phyloP scores from a whole-genome alignment of 2,888 invertebrate genomes.

The Leucoma salicis region DNA sequence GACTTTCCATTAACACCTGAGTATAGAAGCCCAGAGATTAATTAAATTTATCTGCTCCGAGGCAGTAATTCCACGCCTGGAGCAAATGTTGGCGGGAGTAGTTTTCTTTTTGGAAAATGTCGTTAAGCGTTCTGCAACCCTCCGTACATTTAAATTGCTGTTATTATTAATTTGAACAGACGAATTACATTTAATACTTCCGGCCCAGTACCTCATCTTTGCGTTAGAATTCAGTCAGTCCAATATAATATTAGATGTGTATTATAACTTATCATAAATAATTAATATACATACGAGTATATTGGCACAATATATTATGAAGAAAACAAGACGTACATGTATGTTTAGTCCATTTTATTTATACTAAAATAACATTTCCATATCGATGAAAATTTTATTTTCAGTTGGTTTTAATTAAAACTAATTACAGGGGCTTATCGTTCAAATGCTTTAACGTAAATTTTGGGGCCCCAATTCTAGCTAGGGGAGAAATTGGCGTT shows the following conservation, averaged over 20 bases:
- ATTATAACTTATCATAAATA: too few relatives aligned
- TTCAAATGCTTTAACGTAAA: conserved; percentile 58
- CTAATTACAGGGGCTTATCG: conserved; percentile 67
- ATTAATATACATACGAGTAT: too few relatives aligned
- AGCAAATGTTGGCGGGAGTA: conserved; percentile 36
- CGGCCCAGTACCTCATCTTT: too few relatives aligned
- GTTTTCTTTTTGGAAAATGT: conserved; percentile 20
- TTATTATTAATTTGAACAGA: too few relatives aligned
- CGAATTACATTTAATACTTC: too few relatives aligned
- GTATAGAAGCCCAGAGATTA: conserved; percentile 66
- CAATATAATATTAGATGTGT: too few relatives aligned
- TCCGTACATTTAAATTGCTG: too few relatives aligned
- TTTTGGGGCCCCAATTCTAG: conserved; percentile 49
- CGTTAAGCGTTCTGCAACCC: not conserved
- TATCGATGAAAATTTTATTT: conserved; percentile 49
- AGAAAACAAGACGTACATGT: too few relatives aligned
- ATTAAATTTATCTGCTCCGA: conserved; percentile 70
- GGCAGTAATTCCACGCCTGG: conserved; percentile 55
- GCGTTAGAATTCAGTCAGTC: too few relatives aligned
- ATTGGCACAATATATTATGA: too few relatives aligned
- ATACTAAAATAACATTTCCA: conserved; percentile 35
- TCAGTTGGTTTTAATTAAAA: conserved; percentile 73
- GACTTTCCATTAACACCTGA: conserved; percentile 68
- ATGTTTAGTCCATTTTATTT: conserved; percentile 28
- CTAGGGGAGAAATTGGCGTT: conserved; percentile 64